Percentiles rank a stretch among this genome's conserved stretches.
These are phyloP conservation scores for Typhlichthys eigenmanni DNA, from an alignment of 2,797 vertebrate genomes.

Conservation along the genomic window DNA sequence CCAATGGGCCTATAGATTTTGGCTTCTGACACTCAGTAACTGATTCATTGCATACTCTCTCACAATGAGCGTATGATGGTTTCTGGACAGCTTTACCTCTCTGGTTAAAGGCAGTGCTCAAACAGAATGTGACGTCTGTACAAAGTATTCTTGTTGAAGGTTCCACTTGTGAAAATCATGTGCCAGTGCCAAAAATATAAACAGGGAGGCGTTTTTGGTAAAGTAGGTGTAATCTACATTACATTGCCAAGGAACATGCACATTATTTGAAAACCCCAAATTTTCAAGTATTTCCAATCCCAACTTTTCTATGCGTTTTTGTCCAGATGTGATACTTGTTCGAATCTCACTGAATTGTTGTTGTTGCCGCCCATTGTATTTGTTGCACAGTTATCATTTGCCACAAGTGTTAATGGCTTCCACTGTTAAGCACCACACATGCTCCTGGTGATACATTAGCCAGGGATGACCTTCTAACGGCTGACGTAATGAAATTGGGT, in stretches of 20 bases:
- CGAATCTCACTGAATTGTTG: conserved; percentile 14
- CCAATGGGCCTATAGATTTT: too few relatives aligned
- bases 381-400: conserved; percentile 53
- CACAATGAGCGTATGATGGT: too few relatives aligned
- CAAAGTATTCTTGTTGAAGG: conserved; percentile 2
- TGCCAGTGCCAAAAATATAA: conserved; percentile 56
- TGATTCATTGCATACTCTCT: too few relatives aligned
- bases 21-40: too few relatives aligned
- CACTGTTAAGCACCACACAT: conserved; percentile 57
- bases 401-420: conserved; percentile 67
- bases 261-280: too few relatives aligned
- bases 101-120: too few relatives aligned
- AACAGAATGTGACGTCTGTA: neutral
- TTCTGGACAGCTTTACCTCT: too few relatives aligned
- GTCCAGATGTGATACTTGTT: neutral
- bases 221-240: neutral
- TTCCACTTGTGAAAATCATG: neutral
- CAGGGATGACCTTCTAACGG: conserved; percentile 34
- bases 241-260: neutral
- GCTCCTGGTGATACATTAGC: conserved; percentile 34
- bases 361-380: conserved; percentile 27
- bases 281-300: conserved; percentile 1
- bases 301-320: conserved; percentile 19
- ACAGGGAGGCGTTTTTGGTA: neutral
- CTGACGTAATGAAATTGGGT: conserved; percentile 19